These are phyloP conservation scores for Dinothrombium tinctorium DNA, from an alignment of 1,140 invertebrate genomes.

Conservation along the genomic window DNA sequence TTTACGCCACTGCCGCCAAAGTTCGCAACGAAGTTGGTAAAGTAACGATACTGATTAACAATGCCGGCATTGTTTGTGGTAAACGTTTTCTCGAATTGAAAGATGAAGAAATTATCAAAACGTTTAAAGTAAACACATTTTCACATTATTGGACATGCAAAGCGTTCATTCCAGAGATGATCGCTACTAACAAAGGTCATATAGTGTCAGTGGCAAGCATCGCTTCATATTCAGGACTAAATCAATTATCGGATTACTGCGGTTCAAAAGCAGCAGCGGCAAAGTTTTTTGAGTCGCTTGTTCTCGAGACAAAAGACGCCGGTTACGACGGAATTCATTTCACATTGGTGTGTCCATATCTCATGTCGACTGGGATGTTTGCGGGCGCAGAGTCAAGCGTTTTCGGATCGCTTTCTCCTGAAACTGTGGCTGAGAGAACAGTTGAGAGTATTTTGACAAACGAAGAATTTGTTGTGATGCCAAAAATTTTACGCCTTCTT, in stretches of 20 bases:
- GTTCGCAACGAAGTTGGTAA: slow-evolving; percentile 58
- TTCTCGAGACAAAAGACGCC: slow-evolving; percentile 34
- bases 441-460: not conserved
- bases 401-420: not conserved
- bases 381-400: slow-evolving; percentile 20
- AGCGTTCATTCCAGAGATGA: slow-evolving; percentile 43
- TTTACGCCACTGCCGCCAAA: slow-evolving; percentile 55
- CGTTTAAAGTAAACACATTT: slow-evolving; percentile 36
- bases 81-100: slow-evolving; percentile 54
- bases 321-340: slow-evolving; percentile 48
- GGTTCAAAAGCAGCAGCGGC: slow-evolving; percentile 78
- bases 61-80: slow-evolving; percentile 76
- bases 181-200: slow-evolving; percentile 54
- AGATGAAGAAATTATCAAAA: slow-evolving; percentile 37
- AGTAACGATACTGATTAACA: slow-evolving; percentile 71
- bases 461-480: not conserved
- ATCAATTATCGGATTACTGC: slow-evolving; percentile 79
- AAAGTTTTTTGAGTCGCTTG: slow-evolving; percentile 66
- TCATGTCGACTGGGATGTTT: slow-evolving; percentile 56
- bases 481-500: not conserved
- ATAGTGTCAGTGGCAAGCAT: slow-evolving; percentile 83
- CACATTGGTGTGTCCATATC: slow-evolving; percentile 76
- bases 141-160: slow-evolving; percentile 37
- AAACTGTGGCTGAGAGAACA: not conserved
- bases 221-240: slow-evolving; percentile 56